Percentiles rank a stretch among this genome's conserved stretches.
Conservation (phyloP, 2,113 vertebrate genomes). For the Camelus dromedarius region DNA sequence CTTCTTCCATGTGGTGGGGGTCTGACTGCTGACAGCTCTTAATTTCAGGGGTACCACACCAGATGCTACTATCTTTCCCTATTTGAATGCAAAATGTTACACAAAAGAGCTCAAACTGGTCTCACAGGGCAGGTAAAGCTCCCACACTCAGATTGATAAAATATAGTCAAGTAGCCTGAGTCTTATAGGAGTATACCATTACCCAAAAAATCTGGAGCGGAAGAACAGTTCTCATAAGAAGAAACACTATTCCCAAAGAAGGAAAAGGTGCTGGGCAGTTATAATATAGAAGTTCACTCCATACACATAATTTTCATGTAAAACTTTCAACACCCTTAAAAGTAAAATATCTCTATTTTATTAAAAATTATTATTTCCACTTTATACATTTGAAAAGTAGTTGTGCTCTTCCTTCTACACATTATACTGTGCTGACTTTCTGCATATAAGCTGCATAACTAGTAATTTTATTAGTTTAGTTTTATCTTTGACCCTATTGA, state of each 20-base stretch:
- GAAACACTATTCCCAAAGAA: background rate
- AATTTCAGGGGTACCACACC: background rate
- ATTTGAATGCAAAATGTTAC: background rate
- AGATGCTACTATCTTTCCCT: background rate
- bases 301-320: background rate
- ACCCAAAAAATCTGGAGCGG: background rate
- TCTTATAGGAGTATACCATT: background rate
- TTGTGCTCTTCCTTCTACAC: background rate
- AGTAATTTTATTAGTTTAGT: background rate
- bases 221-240: background rate
- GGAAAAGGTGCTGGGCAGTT: background rate
- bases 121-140: background rate
- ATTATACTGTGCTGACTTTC: background rate
- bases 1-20: background rate
- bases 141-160: background rate
- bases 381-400: conserved; percentile 5
- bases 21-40: background rate
- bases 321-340: background rate
- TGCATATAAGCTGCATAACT: background rate
- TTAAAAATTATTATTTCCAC: background rate
- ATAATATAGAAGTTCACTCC: background rate
- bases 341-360: background rate
- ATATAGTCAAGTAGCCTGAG: background rate
- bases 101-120: background rate
- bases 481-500: background rate